Base-by-base conservation (phyloP, 2,888 invertebrate genomes). In the Pristionchus maxplancki region DNA sequence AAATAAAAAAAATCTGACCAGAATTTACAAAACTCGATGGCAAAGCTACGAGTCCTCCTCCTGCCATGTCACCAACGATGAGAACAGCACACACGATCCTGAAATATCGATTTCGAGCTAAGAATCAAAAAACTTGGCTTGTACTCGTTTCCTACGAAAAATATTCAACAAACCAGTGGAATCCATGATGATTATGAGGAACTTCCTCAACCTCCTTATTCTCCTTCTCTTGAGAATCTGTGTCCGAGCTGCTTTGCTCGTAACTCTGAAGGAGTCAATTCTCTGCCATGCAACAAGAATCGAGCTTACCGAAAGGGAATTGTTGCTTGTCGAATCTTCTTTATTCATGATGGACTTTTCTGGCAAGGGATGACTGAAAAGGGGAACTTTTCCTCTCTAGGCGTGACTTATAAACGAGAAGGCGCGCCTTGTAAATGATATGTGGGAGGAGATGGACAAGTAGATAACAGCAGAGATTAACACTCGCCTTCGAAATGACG, bases 1-100 rank as follows among this genome's bases (percentile, higher is more conserved):
- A 64, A 11, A 0, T 64, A 20, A 71, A 50, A 58, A 1, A 13
- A 88, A 40, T 74, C 13, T 62, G 1, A 90, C 90, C 92, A 24
- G 92, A 89, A 89, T 90, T 89, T 83, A 89, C 90, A 28, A 92
- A 85, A 9, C 91, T 89, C 1, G 90, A 81, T 0, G 92, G 92
- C 9, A 92, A 85, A 1, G 92, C 90, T 20, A 92, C 90, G 90
- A 92, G 90, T 34, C 92, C 92, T 24, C 90, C 92, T 74, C 92
- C 92, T 62, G 90, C 90, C 89, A 91, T 90, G 83, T 92, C 91
- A 13, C 91, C 92, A 13, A 92, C 90, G 48, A 92, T 90, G 84
- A 92, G 91, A 20, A 92, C 87, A 0, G 89, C 90, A 5, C 91
- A 91, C 82, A 90, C 90, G 0, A 90, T 58, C 92, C 91, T 87